Evolutionary conservation across 2,113 vertebrate genomes (phyloP).

Genomic region (Takifugu flavidus): DNA sequence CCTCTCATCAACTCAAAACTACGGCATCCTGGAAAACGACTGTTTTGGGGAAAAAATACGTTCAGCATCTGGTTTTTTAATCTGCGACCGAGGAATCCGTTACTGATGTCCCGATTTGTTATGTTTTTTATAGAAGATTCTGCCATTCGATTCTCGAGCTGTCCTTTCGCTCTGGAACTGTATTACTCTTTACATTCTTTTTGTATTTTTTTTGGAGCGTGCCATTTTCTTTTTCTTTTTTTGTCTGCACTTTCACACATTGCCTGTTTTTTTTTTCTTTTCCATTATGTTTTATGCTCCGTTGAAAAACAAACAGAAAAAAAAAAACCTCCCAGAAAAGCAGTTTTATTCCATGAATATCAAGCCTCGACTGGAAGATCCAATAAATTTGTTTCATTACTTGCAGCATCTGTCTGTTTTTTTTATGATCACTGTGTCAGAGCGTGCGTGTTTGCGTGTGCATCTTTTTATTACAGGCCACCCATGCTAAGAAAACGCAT

Average conservation of each 20-base stretch:
- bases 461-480: conserved; percentile 32
- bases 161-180: conserved; percentile 63
- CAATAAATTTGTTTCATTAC: conserved; percentile 92
- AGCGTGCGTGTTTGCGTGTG: conserved; percentile 14
- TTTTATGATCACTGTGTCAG: conserved; percentile 28
- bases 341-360: conserved; percentile 94
- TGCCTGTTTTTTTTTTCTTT: conserved; percentile 51
- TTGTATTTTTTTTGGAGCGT: conserved; percentile 80
- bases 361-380: conserved; percentile 92
- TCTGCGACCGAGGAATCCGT: conserved; percentile 44
- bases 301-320: conserved; percentile 33
- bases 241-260: conserved; percentile 82
- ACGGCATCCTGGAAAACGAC: conserved; percentile 33
- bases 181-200: conserved; percentile 73
- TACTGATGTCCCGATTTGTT: conserved; percentile 49
- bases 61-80: conserved; percentile 54
- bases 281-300: conserved; percentile 65
- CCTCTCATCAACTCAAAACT: conserved; percentile 34
- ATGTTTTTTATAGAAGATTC: conserved; percentile 53
- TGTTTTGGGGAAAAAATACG: conserved; percentile 47
- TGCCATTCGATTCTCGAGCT: conserved; percentile 58
- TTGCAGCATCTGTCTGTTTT: conserved; percentile 72
- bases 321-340: conserved; percentile 78
- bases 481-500: conserved; percentile 33
- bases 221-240: conserved; percentile 78